Conservation (phyloP, 2,888 invertebrate species). For the Hirtodrosophila confusa region DNA sequence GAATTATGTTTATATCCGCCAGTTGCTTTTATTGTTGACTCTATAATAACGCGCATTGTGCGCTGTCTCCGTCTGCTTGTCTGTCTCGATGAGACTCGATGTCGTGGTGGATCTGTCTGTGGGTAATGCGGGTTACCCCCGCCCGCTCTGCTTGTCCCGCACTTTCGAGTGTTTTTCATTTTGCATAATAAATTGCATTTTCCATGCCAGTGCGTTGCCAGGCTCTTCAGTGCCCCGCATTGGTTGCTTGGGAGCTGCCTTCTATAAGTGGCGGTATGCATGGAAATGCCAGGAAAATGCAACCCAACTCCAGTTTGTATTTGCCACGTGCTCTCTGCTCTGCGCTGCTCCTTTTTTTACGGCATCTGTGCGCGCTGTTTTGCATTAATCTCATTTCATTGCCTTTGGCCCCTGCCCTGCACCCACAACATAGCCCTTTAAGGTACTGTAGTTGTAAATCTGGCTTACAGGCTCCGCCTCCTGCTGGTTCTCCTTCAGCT, state of each 20-base stretch:
- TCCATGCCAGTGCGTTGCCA: constrained; percentile 69
- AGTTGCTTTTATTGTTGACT: constrained; percentile 74
- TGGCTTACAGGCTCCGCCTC: constrained; percentile 21
- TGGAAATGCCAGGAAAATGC: constrained; percentile 36
- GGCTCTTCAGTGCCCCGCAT: constrained; percentile 8
- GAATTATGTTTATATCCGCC: constrained; percentile 78
- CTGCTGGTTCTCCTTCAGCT: constrained; percentile 1
- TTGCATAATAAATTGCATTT: constrained; percentile 82
- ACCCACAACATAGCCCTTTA: constrained; percentile 9
- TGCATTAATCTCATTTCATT: constrained; percentile 80
- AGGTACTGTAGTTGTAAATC: constrained; percentile 50
- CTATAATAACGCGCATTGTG: constrained; percentile 74
- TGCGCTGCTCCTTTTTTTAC: too few relatives aligned
- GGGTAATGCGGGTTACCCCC: constrained; percentile 9
- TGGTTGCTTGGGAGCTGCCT: constrained; percentile 15
- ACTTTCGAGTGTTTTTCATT: constrained; percentile 69
- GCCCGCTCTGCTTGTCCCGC: constrained; percentile 4
- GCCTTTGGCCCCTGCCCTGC: constrained; percentile 32
- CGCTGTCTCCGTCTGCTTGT: too few relatives aligned
- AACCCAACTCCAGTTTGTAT: constrained; percentile 37
- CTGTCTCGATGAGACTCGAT: constrained; percentile 44
- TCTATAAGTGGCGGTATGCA: constrained; percentile 1
- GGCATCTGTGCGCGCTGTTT: constrained; percentile 60
- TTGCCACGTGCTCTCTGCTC: constrained; percentile 58
- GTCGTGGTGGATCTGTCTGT: constrained; percentile 58